phyloP scores from a whole-genome alignment of 2,113 vertebrate species.

The Semnornis frantzii region DNA sequence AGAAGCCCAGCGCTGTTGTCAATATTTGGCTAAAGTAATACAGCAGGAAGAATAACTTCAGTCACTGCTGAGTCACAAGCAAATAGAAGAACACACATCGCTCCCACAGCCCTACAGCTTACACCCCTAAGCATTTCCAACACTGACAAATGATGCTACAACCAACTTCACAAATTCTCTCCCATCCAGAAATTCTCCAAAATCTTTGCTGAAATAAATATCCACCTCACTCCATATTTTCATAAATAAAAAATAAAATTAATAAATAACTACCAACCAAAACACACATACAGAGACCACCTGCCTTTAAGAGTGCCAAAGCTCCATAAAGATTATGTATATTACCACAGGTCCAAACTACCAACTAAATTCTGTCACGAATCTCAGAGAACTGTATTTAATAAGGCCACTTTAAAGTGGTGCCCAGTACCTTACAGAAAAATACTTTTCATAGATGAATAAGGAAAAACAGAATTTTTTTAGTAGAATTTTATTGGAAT shows the following conservation, averaged over 20 bases:
- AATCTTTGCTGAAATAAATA: neutral
- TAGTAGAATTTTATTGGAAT: neutral
- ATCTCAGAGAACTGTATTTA: neutral
- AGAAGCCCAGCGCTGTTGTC: neutral
- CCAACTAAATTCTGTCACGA: neutral
- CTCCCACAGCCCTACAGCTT: neutral
- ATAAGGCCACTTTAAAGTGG: neutral
- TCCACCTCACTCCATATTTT: neutral
- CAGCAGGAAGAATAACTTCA: neutral
- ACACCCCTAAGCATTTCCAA: neutral
- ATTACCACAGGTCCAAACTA: neutral
- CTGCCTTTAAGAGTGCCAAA: neutral
- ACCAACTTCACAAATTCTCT: neutral
- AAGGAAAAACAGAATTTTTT: neutral
- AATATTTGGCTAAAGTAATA: neutral
- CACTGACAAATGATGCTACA: neutral
- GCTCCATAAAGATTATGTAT: neutral
- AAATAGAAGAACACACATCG: neutral
- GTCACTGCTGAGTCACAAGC: neutral
- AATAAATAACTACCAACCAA: too few relatives aligned
- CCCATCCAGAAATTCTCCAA: neutral
- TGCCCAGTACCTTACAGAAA: neutral
- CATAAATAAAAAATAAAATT: neutral
- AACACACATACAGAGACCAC: neutral
- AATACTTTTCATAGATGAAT: neutral